A percentile compares a stretch with the other conserved stretches of the same genome.
Evolutionary conservation across 2,113 vertebrate species (phyloP).

Genomic region (Petrocephalus microphthalmus): DNA sequence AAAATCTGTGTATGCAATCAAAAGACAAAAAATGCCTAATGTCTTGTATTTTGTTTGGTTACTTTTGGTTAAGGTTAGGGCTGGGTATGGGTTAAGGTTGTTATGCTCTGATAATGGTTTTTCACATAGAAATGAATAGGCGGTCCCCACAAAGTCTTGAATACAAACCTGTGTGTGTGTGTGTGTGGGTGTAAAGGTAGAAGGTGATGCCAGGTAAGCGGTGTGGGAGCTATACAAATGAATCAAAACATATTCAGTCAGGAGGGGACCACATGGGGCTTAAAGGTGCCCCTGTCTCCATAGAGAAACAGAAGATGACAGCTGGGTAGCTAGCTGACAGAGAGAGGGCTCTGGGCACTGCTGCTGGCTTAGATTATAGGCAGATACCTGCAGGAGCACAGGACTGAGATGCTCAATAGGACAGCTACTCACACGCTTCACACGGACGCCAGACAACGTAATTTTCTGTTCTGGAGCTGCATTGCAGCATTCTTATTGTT

Average conservation of each 20-base stretch:
- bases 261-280: not conserved
- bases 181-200: not conserved
- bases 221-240: not conserved
- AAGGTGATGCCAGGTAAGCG: not conserved
- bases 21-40: no score
- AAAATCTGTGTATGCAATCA: no score
- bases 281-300: not conserved
- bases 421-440: not conserved
- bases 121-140: no score
- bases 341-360: not conserved
- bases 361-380: not conserved
- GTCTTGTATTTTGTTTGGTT: no score
- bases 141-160: no score
- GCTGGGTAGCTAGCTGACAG: not conserved
- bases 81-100: no score
- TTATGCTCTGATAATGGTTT: no score
- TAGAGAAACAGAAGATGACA: not conserved
- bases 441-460: not conserved
- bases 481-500: not conserved
- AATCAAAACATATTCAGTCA: not conserved
- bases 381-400: not conserved
- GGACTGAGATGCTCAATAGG: not conserved
- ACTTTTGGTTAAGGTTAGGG: no score
- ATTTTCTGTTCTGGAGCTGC: not conserved
- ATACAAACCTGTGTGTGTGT: no score